Evolutionary conservation across 1,140 invertebrate genomes (phyloP).

Genomic region (Pachypeltis micranthus): DNA sequence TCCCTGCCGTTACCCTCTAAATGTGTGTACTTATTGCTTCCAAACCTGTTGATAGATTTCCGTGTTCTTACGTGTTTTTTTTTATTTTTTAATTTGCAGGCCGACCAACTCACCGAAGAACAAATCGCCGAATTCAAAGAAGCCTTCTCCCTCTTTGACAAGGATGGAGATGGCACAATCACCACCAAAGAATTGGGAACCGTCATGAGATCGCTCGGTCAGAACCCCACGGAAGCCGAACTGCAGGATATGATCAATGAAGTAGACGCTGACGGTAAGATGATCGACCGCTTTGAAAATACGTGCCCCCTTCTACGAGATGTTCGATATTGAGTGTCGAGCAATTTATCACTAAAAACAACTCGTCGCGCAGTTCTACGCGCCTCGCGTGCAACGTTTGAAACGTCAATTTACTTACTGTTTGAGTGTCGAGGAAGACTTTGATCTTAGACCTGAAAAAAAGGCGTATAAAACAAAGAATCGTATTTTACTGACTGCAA

Average conservation of each 20-base stretch:
- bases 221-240: slow-evolving; percentile 99
- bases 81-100: slow-evolving; percentile 50
- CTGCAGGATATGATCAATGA: slow-evolving; percentile 99
- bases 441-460: no score
- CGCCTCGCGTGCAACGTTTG: no score
- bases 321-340: background rate
- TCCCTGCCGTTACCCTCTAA: background rate
- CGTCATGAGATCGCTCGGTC: slow-evolving; percentile 95
- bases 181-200: slow-evolving; percentile 99
- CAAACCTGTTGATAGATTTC: no score
- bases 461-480: no score
- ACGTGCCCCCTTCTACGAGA: background rate
- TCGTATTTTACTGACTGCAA: no score
- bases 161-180: slow-evolving; percentile 99
- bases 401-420: no score
- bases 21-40: no score
- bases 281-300: no score
- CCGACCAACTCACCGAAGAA: slow-evolving; percentile 95
- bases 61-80: no score
- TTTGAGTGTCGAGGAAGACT: no score
- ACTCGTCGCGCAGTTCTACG: no score
- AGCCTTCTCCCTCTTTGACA: slow-evolving; percentile 98
- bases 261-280: slow-evolving; percentile 96
- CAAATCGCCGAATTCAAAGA: slow-evolving; percentile 99
- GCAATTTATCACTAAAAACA: no score